phyloP scores from a whole-genome alignment of 2,888 invertebrate genomes.

The Ormyrus pomaceus region DNA sequence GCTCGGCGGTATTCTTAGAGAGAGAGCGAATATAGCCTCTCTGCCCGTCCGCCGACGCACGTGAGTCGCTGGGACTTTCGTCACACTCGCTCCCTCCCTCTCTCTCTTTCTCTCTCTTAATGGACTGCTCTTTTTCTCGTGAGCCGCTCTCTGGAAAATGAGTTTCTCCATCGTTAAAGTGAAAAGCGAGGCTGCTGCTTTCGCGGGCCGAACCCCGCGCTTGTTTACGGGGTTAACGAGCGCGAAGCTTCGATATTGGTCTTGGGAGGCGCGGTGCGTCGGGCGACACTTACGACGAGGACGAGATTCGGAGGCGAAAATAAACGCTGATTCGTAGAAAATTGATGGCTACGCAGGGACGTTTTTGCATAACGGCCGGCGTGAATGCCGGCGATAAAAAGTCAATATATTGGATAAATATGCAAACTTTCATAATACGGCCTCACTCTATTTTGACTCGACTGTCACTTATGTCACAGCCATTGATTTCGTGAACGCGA shows the following conservation, averaged over 20 bases:
- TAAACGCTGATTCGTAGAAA: too few relatives aligned
- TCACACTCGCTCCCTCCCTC: constrained; percentile 13
- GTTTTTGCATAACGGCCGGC: not conserved
- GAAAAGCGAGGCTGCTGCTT: not conserved
- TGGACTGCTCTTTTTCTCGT: constrained; percentile 4
- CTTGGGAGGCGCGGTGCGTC: too few relatives aligned
- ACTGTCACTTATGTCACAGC: not conserved
- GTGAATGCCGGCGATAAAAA: constrained; percentile 7
- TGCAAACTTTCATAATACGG: not conserved
- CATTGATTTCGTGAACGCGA: constrained; percentile 13
- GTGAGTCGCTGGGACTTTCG: constrained; percentile 3
- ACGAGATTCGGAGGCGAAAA: too few relatives aligned
- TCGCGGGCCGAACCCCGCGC: too few relatives aligned
- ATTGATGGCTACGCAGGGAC: too few relatives aligned
- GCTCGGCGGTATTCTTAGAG: constrained; percentile 43
- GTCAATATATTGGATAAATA: constrained; percentile 11
- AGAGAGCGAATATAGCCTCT: not conserved
- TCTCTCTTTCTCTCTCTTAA: not conserved
- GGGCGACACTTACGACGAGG: too few relatives aligned
- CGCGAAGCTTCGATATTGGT: too few relatives aligned
- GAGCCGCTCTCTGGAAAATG: too few relatives aligned
- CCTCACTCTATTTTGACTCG: constrained; percentile 33
- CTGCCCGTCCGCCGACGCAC: constrained; percentile 9
- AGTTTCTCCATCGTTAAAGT: too few relatives aligned
- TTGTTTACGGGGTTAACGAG: too few relatives aligned